Percentiles rank a stretch among this genome's conserved stretches.
Evolutionary conservation across 2,888 invertebrate genomes (phyloP).

Genomic region (Apamea anceps): DNA sequence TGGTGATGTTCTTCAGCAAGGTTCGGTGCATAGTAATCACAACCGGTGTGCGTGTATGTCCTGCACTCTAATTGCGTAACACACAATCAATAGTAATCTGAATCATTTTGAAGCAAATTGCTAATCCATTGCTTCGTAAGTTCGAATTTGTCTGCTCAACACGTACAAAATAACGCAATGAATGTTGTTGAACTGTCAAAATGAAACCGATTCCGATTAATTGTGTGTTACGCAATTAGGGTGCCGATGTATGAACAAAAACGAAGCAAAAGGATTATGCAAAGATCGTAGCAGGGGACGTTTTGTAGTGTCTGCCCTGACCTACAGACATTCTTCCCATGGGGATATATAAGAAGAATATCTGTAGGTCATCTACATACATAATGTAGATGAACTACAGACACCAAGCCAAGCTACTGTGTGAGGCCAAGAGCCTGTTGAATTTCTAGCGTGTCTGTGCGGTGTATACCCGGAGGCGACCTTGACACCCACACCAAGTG

Average conservation of each 20-base stretch:
- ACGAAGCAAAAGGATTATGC: not conserved
- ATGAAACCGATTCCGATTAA: no score
- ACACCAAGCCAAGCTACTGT: not conserved
- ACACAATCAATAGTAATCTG: no score
- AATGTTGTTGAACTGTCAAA: no score
- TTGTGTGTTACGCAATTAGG: no score
- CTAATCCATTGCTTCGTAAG: no score
- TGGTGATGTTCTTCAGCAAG: not conserved
- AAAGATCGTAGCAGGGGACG: not conserved
- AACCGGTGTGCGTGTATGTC: not conserved
- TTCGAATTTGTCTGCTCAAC: no score
- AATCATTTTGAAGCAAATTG: no score
- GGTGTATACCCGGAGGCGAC: not conserved
- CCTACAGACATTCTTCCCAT: no score
- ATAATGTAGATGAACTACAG: not conserved
- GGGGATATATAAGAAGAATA: no score
- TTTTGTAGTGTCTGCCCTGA: not conserved
- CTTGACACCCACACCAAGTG: constrained; percentile 10
- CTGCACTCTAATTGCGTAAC: no score
- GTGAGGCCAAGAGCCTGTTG: not conserved
- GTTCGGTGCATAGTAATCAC: not conserved
- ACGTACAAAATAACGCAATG: no score
- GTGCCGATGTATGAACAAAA: not conserved
- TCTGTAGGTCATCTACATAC: not conserved
- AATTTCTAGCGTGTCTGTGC: not conserved